phyloP scores from a whole-genome alignment of 2,888 invertebrate genomes.

The Cotesia congregata region DNA sequence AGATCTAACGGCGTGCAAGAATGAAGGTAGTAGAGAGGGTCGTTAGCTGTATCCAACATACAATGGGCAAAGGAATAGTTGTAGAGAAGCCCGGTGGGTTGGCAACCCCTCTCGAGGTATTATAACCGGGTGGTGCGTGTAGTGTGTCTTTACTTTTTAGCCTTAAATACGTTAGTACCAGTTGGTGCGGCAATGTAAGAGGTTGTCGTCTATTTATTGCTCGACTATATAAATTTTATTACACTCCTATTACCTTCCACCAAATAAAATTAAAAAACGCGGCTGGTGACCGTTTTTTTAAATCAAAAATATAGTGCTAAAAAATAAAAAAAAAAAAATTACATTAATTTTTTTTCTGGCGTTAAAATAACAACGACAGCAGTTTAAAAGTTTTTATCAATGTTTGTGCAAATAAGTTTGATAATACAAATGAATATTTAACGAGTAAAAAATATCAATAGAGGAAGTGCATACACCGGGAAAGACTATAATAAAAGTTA shows the following conservation, averaged over 20 bases:
- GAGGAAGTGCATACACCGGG: background rate
- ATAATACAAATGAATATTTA: background rate
- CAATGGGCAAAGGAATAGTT: constrained; percentile 55
- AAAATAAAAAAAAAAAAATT: background rate
- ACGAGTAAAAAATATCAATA: constrained; percentile 1
- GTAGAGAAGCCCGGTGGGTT: constrained; percentile 43
- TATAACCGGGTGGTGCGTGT: constrained; percentile 48
- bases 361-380: no score
- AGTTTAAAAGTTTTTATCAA: background rate
- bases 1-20: background rate
- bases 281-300: background rate
- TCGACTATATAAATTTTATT: background rate
- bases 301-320: background rate
- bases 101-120: constrained; percentile 42
- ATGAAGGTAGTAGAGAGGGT: background rate
- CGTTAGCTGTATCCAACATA: constrained; percentile 45
- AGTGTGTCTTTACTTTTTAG: constrained; percentile 51
- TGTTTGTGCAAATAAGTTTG: background rate
- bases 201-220: constrained; percentile 20
- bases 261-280: background rate
- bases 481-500: background rate
- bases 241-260: constrained; percentile 1
- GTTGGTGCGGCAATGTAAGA: constrained; percentile 50
- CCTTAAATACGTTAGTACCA: constrained; percentile 56
- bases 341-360: background rate